Conservation (phyloP, 2,113 vertebrate species). For the Cyprinodon tularosa region DNA sequence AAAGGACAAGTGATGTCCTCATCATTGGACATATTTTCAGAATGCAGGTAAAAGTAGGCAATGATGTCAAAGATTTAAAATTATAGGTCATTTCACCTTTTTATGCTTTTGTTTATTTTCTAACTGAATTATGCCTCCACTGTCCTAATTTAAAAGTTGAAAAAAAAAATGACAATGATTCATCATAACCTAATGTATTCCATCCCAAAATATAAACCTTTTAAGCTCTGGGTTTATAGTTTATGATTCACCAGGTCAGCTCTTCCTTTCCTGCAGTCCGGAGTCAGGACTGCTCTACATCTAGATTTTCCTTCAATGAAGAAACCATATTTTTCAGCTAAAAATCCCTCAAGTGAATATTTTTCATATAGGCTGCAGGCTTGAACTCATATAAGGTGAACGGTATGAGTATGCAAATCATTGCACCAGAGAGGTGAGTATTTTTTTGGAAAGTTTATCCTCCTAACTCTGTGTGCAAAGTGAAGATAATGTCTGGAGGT, state of each 20-base stretch:
- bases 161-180: no score
- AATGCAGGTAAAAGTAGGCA: no score
- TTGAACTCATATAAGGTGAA: not conserved
- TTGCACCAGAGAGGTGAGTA: not conserved
- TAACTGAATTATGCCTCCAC: no score
- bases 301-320: not conserved
- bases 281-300: not conserved
- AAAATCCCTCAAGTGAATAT: not conserved
- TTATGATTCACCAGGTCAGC: not conserved
- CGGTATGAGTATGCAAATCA: not conserved
- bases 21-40: no score
- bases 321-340: not conserved
- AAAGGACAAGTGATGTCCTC: no score
- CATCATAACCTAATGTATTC: no score
- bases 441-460: not conserved
- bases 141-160: no score
- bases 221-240: not conserved
- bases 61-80: no score
- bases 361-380: not conserved
- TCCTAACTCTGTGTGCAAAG: not conserved
- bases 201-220: not conserved
- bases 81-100: no score
- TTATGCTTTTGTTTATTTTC: no score
- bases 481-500: constrained; percentile 1
- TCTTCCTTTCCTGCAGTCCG: not conserved